Conservation (phyloP, 2,113 vertebrate species). For the Hiodon tergisus region DNA sequence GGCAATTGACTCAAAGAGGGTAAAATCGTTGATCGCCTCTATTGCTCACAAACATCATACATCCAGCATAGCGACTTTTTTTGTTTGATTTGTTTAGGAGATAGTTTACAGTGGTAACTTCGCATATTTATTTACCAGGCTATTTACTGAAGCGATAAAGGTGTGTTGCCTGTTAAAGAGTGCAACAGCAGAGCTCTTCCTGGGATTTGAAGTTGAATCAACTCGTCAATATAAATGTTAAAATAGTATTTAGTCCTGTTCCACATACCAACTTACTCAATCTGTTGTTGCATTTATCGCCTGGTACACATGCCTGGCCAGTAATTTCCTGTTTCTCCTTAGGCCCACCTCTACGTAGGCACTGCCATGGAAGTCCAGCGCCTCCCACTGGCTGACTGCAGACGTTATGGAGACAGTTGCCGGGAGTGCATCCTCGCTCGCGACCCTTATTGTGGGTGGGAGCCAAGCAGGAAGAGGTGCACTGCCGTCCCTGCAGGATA, state of each 20-base stretch:
- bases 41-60: not conserved
- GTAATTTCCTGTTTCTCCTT: constrained; percentile 3
- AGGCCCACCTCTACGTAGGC: constrained; percentile 70
- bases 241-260: not conserved
- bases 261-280: not conserved
- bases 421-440: constrained; percentile 67
- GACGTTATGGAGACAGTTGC: constrained; percentile 67
- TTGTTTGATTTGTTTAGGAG: too few species aligned
- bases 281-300: not conserved
- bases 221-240: too few species aligned
- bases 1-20: constrained; percentile 65
- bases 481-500: constrained; percentile 54
- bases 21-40: constrained; percentile 28
- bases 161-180: too few species aligned
- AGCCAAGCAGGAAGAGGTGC: constrained; percentile 55
- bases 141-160: too few species aligned
- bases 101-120: too few species aligned
- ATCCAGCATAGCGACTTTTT: too few species aligned
- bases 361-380: constrained; percentile 66
- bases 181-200: too few species aligned
- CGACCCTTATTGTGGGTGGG: constrained; percentile 75
- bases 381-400: constrained; percentile 64
- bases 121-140: too few species aligned
- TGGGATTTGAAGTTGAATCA: too few species aligned
- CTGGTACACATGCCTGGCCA: not conserved